Evolutionary conservation across 2,113 vertebrate species (phyloP), one percentile per base, ranked within the genome.

Genomic region (Tringa solitaria): DNA sequence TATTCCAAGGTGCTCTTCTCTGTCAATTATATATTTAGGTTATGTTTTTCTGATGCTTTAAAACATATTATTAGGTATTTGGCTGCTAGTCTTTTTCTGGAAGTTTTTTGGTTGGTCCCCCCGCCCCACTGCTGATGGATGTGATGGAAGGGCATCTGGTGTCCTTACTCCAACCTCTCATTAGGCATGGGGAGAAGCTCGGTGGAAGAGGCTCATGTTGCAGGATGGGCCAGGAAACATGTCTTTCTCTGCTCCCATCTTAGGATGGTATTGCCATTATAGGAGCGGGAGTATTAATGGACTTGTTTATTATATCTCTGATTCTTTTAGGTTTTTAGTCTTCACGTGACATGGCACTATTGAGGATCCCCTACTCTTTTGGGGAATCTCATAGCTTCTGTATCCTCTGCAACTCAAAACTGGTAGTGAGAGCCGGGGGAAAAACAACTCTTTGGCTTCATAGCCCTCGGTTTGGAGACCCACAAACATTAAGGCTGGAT

Each of bases 1-100:
- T 50, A 50, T 28, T 87, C 70, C 65, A 74, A 93, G 80, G 81
- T 81, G 81, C 65, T 94, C 48, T 88, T 92, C 67, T 67, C 95
- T 78, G 61, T 67, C 28, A 64, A 68, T 95, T 89, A n/a, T 20
- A 35, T 67, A 57, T 64, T 78, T 73, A 33, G 27, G 82, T 37
- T 8, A 23, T 30, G 30, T 69, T 76, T 65, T 85, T 84, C 35
- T 54, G 14, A 19, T 4, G 6, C 54, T 95, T 89, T 56, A 56
- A 72, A 79, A 92, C 46, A 3, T 80, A 67, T 72, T 65, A 75
- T 87, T 78, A 67, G 77, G 35, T 13, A 2, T 67, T 76, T 18
- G 20, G 37, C 90, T 67, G 45, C 57, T 39, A 46, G 51, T n/a
- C 86, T 83, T 90, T 75, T 80, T 48, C 75, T 54, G 53, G 67